These are phyloP conservation scores for Gadopsis bispinosus DNA, from an alignment of 2,797 vertebrate species.

Conservation along the genomic window DNA sequence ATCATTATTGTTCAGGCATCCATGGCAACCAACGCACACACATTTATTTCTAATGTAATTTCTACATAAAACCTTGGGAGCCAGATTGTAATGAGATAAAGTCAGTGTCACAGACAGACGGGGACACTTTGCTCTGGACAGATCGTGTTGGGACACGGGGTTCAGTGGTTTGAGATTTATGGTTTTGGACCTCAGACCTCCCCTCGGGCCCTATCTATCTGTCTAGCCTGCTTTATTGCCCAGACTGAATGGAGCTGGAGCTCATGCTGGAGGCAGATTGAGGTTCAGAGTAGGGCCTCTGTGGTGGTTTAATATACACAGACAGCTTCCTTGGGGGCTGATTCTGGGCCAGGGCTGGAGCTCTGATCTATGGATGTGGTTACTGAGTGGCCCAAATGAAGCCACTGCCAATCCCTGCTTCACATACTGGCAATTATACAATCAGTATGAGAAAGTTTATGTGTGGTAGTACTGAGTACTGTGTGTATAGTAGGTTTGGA, in stretches of 20 bases:
- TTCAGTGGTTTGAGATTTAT: constrained; percentile 53
- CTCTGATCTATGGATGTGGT: constrained; percentile 28
- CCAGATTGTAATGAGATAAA: background rate
- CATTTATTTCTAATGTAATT: background rate
- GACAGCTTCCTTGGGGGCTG: constrained; percentile 41
- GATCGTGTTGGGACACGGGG: constrained; percentile 43
- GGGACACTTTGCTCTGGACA: constrained; percentile 37
- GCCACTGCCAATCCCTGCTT: constrained; percentile 4
- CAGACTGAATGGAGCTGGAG: constrained; percentile 56
- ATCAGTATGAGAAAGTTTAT: constrained; percentile 9
- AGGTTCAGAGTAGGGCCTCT: constrained; percentile 40
- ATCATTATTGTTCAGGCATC: background rate
- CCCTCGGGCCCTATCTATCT: constrained; percentile 50
- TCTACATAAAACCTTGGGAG: background rate
- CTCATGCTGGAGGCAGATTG: constrained; percentile 47
- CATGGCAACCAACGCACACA: constrained; percentile 2
- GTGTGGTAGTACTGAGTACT: background rate
- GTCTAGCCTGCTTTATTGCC: constrained; percentile 56
- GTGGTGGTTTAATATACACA: constrained; percentile 45
- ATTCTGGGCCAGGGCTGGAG: constrained; percentile 30
- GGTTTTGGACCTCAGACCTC: constrained; percentile 39
- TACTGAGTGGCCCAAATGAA: background rate
- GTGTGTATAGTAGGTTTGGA: background rate
- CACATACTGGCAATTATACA: constrained; percentile 16
- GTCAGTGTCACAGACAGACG: background rate